Conservation (phyloP, 2,113 vertebrate genomes). For the Calyptomena viridis region DNA sequence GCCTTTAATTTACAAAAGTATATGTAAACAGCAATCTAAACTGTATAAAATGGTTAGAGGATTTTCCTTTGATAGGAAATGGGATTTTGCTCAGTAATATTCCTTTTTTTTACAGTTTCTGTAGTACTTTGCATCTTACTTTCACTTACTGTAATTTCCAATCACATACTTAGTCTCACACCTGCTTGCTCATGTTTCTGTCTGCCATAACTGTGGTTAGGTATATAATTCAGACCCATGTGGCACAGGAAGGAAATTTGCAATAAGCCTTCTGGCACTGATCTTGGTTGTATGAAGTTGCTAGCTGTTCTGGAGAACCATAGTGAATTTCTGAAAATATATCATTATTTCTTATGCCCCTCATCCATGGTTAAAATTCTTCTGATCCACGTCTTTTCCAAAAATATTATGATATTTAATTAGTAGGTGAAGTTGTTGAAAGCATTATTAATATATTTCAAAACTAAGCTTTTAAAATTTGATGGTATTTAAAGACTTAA, state of each 20-base stretch:
- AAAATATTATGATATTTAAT: background rate
- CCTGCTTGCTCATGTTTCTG: background rate
- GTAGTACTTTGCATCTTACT: background rate
- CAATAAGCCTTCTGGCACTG: background rate
- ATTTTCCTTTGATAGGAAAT: background rate
- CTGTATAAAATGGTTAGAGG: background rate
- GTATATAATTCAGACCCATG: background rate
- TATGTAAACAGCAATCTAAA: background rate
- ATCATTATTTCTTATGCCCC: background rate
- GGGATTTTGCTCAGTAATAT: background rate
- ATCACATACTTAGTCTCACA: background rate
- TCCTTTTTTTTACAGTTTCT: background rate
- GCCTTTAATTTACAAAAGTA: background rate
- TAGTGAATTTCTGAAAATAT: background rate
- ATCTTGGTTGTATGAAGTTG: background rate
- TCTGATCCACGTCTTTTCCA: background rate
- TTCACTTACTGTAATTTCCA: background rate
- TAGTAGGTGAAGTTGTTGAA: background rate
- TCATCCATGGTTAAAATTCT: background rate
- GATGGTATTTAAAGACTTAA: constrained; percentile 17
- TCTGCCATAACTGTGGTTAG: background rate
- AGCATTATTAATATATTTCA: background rate
- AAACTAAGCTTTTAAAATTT: background rate
- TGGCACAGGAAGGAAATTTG: background rate
- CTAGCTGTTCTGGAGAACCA: background rate